These are phyloP conservation scores for Aphis craccivora DNA, from an alignment of 1,140 invertebrate genomes.

Conservation along the genomic window DNA sequence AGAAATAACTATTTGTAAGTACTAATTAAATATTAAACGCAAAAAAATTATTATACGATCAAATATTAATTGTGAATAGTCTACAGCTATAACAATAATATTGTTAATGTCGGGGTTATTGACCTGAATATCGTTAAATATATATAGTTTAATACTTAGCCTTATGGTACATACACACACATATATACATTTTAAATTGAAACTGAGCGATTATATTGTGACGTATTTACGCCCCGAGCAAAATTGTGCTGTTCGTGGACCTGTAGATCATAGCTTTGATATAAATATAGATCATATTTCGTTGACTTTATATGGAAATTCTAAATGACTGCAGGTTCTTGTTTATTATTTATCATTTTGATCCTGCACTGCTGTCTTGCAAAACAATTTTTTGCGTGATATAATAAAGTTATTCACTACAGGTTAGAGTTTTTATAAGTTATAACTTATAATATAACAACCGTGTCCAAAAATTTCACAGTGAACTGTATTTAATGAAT, in stretches of 20 bases:
- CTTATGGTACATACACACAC: background rate
- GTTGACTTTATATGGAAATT: background rate
- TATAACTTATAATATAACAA: background rate
- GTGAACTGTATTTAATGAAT: background rate
- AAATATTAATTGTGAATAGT: background rate
- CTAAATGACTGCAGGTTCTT: background rate
- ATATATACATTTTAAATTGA: background rate
- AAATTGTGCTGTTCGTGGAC: background rate
- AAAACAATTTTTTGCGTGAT: background rate
- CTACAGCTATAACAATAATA: background rate
- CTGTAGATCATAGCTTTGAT: background rate
- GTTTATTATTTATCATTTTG: background rate
- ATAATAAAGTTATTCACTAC: background rate
- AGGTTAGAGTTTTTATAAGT: background rate
- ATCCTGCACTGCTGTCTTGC: background rate
- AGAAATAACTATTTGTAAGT: background rate
- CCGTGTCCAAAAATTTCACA: background rate
- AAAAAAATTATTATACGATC: background rate
- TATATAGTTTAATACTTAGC: background rate
- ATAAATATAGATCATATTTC: constrained; percentile 8
- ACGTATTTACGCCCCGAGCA: background rate
- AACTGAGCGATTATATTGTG: background rate
- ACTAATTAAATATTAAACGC: background rate
- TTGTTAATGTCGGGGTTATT: background rate
- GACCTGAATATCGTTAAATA: background rate